Evolutionary conservation across 2,888 invertebrate genomes (phyloP).

Genomic region (Stenotaenia linearis): DNA sequence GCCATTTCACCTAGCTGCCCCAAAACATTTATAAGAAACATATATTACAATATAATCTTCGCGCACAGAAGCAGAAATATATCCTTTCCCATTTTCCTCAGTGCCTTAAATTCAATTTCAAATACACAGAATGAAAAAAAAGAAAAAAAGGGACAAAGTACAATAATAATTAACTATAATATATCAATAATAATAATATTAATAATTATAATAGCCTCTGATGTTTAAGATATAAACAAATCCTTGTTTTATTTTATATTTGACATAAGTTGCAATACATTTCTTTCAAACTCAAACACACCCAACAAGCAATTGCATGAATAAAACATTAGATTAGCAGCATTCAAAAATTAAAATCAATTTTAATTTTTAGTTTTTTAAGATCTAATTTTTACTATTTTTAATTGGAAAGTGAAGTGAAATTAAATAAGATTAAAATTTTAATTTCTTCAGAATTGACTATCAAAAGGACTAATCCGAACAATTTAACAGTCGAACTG

Average conservation of each 20-base stretch:
- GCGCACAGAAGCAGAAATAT: not conserved
- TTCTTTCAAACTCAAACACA: not conserved
- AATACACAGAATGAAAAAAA: not conserved
- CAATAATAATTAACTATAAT: not conserved
- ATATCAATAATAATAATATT: not conserved
- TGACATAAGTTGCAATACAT: not conserved
- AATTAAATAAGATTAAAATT: no score
- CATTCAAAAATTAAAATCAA: no score
- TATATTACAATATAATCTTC: conserved; percentile 22
- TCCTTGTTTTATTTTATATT: not conserved
- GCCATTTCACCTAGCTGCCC: conserved; percentile 6
- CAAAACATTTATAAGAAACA: not conserved
- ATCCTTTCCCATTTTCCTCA: not conserved
- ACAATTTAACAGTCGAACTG: no score
- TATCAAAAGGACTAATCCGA: no score
- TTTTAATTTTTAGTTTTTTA: no score
- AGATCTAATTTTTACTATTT: no score
- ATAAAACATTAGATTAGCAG: no score
- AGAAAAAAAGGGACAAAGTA: not conserved
- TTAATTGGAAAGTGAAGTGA: no score
- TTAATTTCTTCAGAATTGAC: no score
- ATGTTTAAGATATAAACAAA: conserved; percentile 4
- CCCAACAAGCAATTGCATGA: no score
- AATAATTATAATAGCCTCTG: conserved; percentile 21
- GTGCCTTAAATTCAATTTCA: not conserved